Evolutionary conservation across 92 coral and sea anemone genomes (phyloP), one percentile per base, ranked within the genome.

Genomic region (Virgularia gustaviana): DNA sequence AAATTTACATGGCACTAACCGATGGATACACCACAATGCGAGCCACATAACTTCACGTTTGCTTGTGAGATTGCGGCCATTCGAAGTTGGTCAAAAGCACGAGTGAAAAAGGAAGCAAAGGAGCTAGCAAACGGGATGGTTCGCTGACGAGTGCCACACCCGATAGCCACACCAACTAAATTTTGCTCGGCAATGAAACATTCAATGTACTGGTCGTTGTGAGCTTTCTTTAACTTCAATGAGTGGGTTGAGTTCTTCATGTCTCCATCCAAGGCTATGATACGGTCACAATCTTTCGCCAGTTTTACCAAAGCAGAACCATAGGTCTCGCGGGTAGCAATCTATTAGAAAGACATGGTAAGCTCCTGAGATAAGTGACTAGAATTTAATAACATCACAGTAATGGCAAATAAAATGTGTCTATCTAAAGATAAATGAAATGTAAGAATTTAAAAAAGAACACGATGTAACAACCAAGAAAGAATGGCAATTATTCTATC

Each of bases 161-260:
- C 98, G 35, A 92, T 90, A n/a, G 94, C 98, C 64, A 92, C 96
- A 11, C 98, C 98, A 13, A 92, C 57, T 85, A 92, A 83, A 73
- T 92, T 92, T 78, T 92, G 98, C 32, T 92, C 98, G 10, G 98
- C 98, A 49, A 92, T 90, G 75, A 84, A 92, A 74, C 98, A 92
- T 59, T 92, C 98, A 0, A 92, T 80, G 63, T 81, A 90, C 30
- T 96, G 92, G 5, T 77, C 96, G 28, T 91, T 88, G 39, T 82
- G 85, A 6, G 77, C 87, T 30, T 92, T 87, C 86, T 79, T 82
- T 82, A 89, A 84, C 15, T 74, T 72, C 15, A 78, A 77, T 6
- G 98, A 83, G 44, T 81, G 88, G 0, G 98, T 92, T 22, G 98
- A 92, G 74, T 92, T 92, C 79, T 92, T 92, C 28, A 87, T 86